Percentiles rank a stretch among this genome's conserved stretches.
phyloP scores from a whole-genome alignment of 1,140 invertebrate species.

The Drosophila bocki region DNA sequence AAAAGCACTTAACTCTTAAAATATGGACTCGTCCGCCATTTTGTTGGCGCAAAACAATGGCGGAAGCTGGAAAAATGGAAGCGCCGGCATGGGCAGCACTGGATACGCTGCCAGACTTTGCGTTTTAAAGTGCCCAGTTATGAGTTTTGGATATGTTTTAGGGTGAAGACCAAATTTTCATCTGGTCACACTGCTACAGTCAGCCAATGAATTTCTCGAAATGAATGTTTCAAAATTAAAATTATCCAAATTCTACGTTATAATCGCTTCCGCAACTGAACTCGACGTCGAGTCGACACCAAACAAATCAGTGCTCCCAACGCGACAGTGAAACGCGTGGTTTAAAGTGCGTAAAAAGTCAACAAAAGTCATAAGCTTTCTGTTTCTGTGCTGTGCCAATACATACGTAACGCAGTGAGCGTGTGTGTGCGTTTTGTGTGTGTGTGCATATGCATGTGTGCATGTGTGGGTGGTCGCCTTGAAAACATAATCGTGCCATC shows the following conservation, averaged over 20 bases:
- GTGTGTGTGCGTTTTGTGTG: conserved; percentile 17
- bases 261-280: not conserved
- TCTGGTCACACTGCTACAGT: not conserved
- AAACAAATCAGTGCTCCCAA: not conserved
- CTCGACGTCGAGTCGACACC: not conserved
- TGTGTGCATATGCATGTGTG: conserved; percentile 3
- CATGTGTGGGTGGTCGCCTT: conserved; percentile 34
- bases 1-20: not conserved
- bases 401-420: conserved; percentile 27
- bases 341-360: conserved; percentile 37
- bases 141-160: no score
- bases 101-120: no score
- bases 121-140: no score
- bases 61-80: no score
- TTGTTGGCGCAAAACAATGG: conserved; percentile 24
- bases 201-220: conserved; percentile 1
- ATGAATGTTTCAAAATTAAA: conserved; percentile 30
- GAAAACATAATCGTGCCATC: conserved; percentile 42
- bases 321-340: conserved; percentile 14
- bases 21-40: not conserved
- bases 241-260: not conserved
- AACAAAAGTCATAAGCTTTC: conserved; percentile 48
- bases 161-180: no score
- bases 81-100: no score
- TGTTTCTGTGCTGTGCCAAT: conserved; percentile 26